Percentiles rank a stretch among this genome's conserved stretches.
Conservation (phyloP, 1,140 invertebrate genomes). For the Apis cerana region DNA sequence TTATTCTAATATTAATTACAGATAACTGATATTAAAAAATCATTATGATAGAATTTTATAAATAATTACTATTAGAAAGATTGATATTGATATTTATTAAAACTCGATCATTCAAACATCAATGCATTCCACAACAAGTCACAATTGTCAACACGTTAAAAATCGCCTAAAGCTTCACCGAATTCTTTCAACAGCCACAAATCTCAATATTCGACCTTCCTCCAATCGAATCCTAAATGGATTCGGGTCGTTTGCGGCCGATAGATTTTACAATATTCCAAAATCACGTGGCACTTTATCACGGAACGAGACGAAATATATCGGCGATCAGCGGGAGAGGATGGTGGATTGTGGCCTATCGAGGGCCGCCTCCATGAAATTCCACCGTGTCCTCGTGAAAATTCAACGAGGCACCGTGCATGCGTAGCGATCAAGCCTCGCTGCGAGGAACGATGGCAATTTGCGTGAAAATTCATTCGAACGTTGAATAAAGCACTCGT, state of each 20-base stretch:
- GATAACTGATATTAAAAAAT: no score
- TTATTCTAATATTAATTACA: no score
- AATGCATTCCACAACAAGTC: no score
- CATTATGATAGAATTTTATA: no score
- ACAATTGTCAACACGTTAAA: no score
- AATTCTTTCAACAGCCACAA: background rate
- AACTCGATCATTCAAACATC: no score
- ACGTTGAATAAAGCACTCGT: constrained; percentile 1
- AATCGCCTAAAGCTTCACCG: no score
- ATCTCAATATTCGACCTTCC: background rate
- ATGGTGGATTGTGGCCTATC: background rate
- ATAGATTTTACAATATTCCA: background rate
- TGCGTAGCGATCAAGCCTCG: background rate
- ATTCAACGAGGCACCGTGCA: background rate
- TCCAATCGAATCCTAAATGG: background rate
- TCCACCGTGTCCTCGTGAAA: background rate
- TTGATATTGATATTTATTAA: no score
- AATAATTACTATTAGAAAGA: no score
- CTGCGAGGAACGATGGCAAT: constrained; percentile 14
- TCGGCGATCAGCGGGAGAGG: background rate
- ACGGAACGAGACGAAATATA: background rate
- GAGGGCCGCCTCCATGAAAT: background rate
- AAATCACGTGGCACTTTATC: background rate
- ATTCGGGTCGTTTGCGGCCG: background rate
- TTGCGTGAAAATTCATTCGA: constrained; percentile 17